Percentiles rank a stretch among this genome's conserved stretches.
These are phyloP conservation scores for Danaus melanippus DNA, from an alignment of 1,140 invertebrate species.

Conservation along the genomic window DNA sequence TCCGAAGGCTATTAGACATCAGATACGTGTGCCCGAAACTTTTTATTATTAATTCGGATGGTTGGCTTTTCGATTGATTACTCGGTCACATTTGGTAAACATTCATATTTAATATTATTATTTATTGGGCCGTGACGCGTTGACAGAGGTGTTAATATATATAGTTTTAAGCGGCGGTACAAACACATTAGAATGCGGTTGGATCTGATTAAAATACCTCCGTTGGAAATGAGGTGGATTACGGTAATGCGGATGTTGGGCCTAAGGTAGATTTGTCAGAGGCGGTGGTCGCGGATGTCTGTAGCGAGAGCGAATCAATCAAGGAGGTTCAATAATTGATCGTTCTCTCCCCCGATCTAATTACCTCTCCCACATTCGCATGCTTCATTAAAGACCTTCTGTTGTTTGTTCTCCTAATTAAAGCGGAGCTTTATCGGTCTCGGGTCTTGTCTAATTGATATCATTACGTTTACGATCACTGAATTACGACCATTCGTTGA, in stretches of 20 bases:
- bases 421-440: constrained; percentile 63
- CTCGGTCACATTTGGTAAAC: no score
- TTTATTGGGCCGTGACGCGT: no score
- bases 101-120: no score
- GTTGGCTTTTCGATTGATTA: constrained; percentile 36
- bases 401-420: constrained; percentile 70
- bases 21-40: constrained; percentile 44
- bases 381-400: constrained; percentile 64
- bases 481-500: constrained; percentile 57
- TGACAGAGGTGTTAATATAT: no score
- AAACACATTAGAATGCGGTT: no score
- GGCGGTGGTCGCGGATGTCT: neutral
- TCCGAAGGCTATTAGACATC: constrained; percentile 40
- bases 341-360: constrained; percentile 47
- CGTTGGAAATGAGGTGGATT: no score
- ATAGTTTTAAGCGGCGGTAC: no score
- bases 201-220: no score
- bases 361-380: constrained; percentile 53
- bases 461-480: constrained; percentile 68
- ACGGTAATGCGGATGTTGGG: no score
- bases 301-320: constrained; percentile 47
- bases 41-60: constrained; percentile 38
- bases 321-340: constrained; percentile 57
- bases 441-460: constrained; percentile 63
- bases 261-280: constrained; percentile 20